Percentiles rank a stretch among this genome's conserved stretches.
These are phyloP conservation scores for Cyanoramphus novaezelandiae DNA, from an alignment of 2,113 vertebrate genomes.

Conservation along the genomic window DNA sequence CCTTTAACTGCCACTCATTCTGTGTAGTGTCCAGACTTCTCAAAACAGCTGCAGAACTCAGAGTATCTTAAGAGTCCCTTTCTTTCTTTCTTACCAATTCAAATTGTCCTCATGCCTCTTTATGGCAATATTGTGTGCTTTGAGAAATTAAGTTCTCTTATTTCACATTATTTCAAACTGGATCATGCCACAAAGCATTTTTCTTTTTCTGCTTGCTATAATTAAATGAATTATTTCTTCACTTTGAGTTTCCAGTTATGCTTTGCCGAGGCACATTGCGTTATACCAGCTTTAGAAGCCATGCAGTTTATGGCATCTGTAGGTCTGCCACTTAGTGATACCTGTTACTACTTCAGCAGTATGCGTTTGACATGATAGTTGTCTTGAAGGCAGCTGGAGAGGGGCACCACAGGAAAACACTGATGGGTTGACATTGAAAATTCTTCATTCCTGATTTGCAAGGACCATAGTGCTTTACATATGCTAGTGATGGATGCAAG, in stretches of 20 bases:
- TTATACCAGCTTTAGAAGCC: neutral
- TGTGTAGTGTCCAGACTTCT: neutral
- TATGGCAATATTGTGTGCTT: neutral
- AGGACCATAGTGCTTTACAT: neutral
- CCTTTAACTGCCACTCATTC: neutral
- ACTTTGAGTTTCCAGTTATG: neutral
- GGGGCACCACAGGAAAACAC: neutral
- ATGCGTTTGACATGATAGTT: neutral
- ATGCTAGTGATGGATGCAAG: neutral
- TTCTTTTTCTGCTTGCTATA: neutral
- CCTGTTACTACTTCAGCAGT: neutral
- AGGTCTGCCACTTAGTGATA: neutral
- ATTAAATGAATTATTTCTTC: neutral
- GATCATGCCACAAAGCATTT: neutral
- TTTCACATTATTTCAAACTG: neutral
- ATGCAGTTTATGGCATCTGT: accelerated
- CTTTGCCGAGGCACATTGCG: neutral
- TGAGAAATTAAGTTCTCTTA: neutral
- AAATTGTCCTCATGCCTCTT: neutral
- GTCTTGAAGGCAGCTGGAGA: neutral
- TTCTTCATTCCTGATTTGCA: neutral
- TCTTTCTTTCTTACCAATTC: neutral
- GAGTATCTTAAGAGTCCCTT: neutral
- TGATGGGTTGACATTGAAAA: neutral
- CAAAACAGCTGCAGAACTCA: neutral